Percentiles rank a stretch among this genome's conserved stretches.
These are phyloP conservation scores for Danio rerio DNA, from an alignment of 2,113 vertebrate species.

Conservation along the genomic window DNA sequence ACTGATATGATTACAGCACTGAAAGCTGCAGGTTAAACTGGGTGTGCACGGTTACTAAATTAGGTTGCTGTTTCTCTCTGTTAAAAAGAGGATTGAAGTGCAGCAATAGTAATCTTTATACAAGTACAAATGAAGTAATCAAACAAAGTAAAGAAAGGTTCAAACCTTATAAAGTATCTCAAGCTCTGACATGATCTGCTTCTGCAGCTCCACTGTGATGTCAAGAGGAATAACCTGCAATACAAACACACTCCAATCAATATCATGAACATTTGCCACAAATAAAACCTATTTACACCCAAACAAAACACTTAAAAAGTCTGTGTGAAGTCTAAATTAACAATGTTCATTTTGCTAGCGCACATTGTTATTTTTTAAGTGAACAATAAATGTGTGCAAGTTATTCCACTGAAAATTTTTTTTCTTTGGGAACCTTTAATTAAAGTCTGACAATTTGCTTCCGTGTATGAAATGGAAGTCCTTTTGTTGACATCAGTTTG, in stretches of 20 bases:
- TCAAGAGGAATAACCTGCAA: constrained; percentile 93
- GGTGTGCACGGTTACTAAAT: neutral
- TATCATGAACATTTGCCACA: neutral
- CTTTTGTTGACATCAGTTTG: too few relatives aligned
- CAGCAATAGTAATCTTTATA: neutral
- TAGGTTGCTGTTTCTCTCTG: neutral
- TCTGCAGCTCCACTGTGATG: constrained; percentile 96
- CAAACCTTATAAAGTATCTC: constrained; percentile 98
- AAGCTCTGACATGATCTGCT: constrained; percentile 98
- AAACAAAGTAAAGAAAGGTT: neutral
- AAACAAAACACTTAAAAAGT: neutral
- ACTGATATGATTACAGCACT: neutral
- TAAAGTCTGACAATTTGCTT: too few relatives aligned
- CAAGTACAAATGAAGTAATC: neutral
- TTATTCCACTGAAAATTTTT: too few relatives aligned
- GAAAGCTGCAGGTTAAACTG: neutral
- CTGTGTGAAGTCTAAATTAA: too few relatives aligned
- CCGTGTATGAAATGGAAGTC: too few relatives aligned
- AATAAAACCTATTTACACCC: neutral
- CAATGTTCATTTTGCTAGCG: too few relatives aligned
- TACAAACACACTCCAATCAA: constrained; percentile 36
- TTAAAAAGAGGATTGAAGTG: neutral
- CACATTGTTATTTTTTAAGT: too few relatives aligned
- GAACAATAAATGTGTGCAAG: too few relatives aligned
- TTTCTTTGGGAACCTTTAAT: too few relatives aligned